Conservation (phyloP, 2,113 vertebrate genomes). For the human (Homo sapiens) region DNA sequence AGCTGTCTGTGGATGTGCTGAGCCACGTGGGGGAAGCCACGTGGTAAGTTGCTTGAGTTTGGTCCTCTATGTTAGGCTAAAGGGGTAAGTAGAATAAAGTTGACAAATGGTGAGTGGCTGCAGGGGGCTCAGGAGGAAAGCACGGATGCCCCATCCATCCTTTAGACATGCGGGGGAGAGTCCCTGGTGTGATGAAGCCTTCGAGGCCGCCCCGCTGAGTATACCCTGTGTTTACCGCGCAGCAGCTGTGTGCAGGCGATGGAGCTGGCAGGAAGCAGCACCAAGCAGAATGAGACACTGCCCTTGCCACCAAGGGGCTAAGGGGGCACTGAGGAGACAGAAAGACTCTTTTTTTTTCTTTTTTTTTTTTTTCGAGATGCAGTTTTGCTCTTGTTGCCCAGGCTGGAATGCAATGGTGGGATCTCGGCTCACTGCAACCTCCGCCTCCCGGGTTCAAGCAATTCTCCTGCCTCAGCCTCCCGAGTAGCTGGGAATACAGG, state of each 20-base stretch:
- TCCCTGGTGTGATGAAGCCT: neutral
- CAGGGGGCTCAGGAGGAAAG: too few species aligned
- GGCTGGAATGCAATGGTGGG: too few species aligned
- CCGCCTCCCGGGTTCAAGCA: too few species aligned
- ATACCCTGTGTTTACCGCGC: too few species aligned
- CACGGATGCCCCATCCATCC: neutral
- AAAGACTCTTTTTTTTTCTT: too few species aligned
- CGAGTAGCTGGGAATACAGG: too few species aligned
- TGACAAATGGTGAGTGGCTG: neutral
- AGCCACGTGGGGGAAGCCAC: neutral
- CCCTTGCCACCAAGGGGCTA: neutral
- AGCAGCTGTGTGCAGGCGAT: neutral
- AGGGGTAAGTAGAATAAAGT: neutral
- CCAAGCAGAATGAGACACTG: neutral
- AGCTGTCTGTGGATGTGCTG: neutral
- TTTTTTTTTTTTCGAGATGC: too few species aligned
- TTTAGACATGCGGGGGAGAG: neutral
- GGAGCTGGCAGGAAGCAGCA: neutral
- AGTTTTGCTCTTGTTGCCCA: too few species aligned
- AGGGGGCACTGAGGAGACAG: too few species aligned
- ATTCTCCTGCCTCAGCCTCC: too few species aligned
- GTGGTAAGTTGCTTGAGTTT: neutral
- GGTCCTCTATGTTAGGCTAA: neutral
- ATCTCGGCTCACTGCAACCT: too few species aligned
- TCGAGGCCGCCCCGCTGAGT: too few species aligned